Conservation (phyloP, 2,113 vertebrate species). For the Petroica traversi region DNA sequence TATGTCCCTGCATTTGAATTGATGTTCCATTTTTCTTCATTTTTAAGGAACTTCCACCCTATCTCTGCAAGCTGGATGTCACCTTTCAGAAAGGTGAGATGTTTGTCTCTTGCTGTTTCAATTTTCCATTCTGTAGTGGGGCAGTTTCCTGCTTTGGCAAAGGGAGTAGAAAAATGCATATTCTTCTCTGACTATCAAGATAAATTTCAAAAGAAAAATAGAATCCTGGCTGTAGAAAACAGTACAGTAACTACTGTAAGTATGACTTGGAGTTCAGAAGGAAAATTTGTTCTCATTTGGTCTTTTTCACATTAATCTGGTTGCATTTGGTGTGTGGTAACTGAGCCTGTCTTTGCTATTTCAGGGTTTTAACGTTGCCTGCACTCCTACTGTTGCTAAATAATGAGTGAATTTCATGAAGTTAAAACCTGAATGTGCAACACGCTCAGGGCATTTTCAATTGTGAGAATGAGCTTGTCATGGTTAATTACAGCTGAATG, state of each 20-base stretch:
- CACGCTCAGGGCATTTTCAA: background rate
- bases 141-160: background rate
- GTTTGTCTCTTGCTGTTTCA: background rate
- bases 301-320: background rate
- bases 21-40: conserved; percentile 26
- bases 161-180: background rate
- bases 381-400: conserved; percentile 20
- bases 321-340: background rate
- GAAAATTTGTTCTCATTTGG: background rate
- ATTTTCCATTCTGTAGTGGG: background rate
- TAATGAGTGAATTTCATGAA: background rate
- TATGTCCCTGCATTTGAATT: background rate
- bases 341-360: background rate
- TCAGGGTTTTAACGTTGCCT: background rate
- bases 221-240: background rate
- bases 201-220: background rate
- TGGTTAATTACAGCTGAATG: background rate
- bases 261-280: background rate
- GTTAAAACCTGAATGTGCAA: background rate
- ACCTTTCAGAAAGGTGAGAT: conserved; percentile 91
- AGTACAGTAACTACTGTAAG: background rate
- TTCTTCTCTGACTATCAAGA: background rate
- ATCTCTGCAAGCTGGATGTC: conserved; percentile 89
- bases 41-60: conserved; percentile 91
- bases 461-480: background rate